These are phyloP conservation scores for Cerastis leucographa DNA, from an alignment of 2,888 invertebrate genomes.

Conservation along the genomic window DNA sequence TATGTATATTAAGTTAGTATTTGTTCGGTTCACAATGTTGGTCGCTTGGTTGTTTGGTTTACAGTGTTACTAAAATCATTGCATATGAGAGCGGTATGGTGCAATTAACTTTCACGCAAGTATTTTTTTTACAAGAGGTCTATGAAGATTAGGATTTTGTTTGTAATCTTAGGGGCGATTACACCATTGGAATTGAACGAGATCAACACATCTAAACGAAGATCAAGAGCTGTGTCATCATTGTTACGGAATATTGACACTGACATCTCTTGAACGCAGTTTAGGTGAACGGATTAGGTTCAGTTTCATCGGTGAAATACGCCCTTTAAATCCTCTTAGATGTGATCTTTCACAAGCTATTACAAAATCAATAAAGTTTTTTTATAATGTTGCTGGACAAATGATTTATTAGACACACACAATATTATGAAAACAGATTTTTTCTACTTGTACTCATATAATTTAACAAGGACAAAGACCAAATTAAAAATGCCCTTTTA, in stretches of 20 bases:
- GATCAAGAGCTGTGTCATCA: neutral
- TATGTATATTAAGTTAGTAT: slow-evolving; percentile 61
- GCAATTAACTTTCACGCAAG: slow-evolving; percentile 21
- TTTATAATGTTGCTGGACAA: neutral
- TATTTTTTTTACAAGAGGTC: neutral
- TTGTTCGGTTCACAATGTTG: slow-evolving; percentile 63
- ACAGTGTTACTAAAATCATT: slow-evolving; percentile 63
- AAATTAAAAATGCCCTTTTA: slow-evolving; percentile 18
- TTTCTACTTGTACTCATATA: neutral
- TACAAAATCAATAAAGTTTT: neutral
- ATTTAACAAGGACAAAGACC: slow-evolving; percentile 20
- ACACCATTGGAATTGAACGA: neutral
- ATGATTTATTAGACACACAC: neutral
- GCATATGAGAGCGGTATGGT: slow-evolving; percentile 24
- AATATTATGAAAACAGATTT: neutral
- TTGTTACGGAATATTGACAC: too few species aligned
- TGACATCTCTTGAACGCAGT: neutral
- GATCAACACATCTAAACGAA: neutral
- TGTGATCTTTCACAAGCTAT: neutral
- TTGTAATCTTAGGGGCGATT: neutral
- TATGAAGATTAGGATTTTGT: neutral
- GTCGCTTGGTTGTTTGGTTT: slow-evolving; percentile 34
- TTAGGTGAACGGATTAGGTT: neutral
- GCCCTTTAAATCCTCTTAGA: neutral
- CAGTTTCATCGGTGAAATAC: neutral